Conservation (phyloP, 2,888 invertebrate species). For the Drosophila testacea region DNA sequence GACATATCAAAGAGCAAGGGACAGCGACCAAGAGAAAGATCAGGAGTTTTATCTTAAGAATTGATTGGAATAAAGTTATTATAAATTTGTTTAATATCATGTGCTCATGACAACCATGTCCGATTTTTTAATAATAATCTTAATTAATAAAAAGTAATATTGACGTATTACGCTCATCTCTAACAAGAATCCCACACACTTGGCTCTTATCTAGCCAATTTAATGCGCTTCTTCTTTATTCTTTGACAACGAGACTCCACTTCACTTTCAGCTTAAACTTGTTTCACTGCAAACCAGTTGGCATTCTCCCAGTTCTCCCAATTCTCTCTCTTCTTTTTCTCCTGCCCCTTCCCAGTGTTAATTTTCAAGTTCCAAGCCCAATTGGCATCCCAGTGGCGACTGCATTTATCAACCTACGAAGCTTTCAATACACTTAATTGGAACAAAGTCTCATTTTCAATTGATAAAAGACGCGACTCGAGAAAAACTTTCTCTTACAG, state of each 20-base stretch:
- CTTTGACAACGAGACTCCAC: constrained; percentile 41
- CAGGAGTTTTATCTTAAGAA: not conserved
- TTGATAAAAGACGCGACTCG: constrained; percentile 55
- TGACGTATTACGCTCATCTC: constrained; percentile 14
- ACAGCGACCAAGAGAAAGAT: not conserved
- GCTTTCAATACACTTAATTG: constrained; percentile 58
- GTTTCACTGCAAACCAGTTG: constrained; percentile 67
- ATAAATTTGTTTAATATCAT: too few species aligned
- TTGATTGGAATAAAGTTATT: too few species aligned
- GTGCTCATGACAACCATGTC: too few species aligned
- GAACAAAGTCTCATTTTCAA: constrained; percentile 54
- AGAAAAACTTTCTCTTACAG: constrained; percentile 62
- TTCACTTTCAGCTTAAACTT: constrained; percentile 72
- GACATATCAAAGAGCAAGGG: not conserved
- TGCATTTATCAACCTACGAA: constrained; percentile 32
- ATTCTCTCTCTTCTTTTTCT: not conserved
- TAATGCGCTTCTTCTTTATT: constrained; percentile 28
- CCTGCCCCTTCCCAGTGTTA: constrained; percentile 12
- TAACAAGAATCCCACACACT: constrained; percentile 2
- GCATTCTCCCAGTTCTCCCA: constrained; percentile 7
- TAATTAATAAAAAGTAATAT: too few species aligned
- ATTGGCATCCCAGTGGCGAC: constrained; percentile 13
- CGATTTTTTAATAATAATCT: too few species aligned
- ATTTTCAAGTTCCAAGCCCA: not conserved
- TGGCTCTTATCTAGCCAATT: constrained; percentile 35